phyloP scores from a whole-genome alignment of 2,888 invertebrate species.

The Caenorhabditis becei region DNA sequence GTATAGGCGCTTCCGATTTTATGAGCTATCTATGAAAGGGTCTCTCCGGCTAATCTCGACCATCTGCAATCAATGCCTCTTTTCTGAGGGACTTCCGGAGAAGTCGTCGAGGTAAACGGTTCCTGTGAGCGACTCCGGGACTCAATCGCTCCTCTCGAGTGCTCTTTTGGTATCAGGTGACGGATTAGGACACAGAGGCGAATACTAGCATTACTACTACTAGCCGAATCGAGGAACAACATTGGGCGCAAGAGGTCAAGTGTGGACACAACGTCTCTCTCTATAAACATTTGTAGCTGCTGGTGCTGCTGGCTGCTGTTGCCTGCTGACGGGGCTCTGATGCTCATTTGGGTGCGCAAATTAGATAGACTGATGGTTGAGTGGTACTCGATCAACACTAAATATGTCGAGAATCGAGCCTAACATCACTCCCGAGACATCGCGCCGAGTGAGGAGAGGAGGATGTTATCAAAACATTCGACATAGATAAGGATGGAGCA shows the following conservation, averaged over 20 bases:
- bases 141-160: constrained; percentile 10
- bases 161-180: constrained; percentile 33
- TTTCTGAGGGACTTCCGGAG: constrained; percentile 22
- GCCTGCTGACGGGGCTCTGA: neutral
- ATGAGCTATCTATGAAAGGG: constrained; percentile 32
- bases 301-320: constrained; percentile 10
- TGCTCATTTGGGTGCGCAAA: constrained; percentile 49
- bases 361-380: constrained; percentile 32
- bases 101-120: neutral
- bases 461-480: constrained; percentile 42
- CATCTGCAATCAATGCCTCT: constrained; percentile 21
- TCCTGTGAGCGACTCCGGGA: neutral
- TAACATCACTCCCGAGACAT: neutral
- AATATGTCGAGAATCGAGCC: constrained; percentile 46
- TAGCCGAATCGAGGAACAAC: constrained; percentile 5
- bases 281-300: constrained; percentile 56
- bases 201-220: constrained; percentile 4
- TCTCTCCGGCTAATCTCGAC: constrained; percentile 15
- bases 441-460: neutral
- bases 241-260: constrained; percentile 38
- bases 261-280: constrained; percentile 41
- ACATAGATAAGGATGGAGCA: constrained; percentile 12
- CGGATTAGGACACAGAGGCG: constrained; percentile 30
- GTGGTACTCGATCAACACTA: constrained; percentile 52
- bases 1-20: constrained; percentile 32